These are phyloP conservation scores for Microcebus griseorufus DNA, from an alignment of 2,113 vertebrate genomes.

Conservation along the genomic window DNA sequence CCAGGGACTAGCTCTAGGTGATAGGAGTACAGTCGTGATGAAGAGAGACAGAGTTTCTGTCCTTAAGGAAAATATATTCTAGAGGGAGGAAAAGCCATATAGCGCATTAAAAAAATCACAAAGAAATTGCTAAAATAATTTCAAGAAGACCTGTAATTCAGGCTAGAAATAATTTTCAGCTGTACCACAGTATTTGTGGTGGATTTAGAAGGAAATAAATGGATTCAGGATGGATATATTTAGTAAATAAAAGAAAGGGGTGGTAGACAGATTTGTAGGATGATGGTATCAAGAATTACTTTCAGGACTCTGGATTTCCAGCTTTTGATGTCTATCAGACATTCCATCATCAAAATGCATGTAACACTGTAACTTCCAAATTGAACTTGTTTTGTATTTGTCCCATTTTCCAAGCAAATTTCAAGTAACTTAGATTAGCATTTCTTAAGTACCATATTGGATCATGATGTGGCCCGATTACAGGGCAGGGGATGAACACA, in stretches of 20 bases:
- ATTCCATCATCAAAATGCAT: not conserved
- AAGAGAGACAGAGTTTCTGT: not conserved
- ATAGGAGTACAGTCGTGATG: not conserved
- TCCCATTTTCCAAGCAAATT: not conserved
- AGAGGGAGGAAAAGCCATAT: not conserved
- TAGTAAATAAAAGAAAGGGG: not conserved
- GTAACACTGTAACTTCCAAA: not conserved
- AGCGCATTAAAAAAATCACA: not conserved
- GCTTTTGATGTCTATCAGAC: not conserved
- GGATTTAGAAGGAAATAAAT: not conserved
- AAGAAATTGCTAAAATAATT: not conserved
- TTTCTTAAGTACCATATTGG: not conserved
- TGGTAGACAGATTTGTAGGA: not conserved
- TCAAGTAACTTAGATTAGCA: not conserved
- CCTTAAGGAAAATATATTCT: not conserved
- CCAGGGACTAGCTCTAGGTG: not conserved
- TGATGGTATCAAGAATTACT: not conserved
- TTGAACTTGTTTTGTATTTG: not conserved
- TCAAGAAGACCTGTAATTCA: not conserved
- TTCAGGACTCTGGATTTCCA: not conserved
- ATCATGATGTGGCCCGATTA: no score
- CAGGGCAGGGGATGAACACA: no score
- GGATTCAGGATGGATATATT: not conserved
- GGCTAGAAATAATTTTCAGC: not conserved
- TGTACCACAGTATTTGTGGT: not conserved